Base-by-base conservation (phyloP, 2,113 vertebrate genomes). In the Balaenoptera acutorostrata region DNA sequence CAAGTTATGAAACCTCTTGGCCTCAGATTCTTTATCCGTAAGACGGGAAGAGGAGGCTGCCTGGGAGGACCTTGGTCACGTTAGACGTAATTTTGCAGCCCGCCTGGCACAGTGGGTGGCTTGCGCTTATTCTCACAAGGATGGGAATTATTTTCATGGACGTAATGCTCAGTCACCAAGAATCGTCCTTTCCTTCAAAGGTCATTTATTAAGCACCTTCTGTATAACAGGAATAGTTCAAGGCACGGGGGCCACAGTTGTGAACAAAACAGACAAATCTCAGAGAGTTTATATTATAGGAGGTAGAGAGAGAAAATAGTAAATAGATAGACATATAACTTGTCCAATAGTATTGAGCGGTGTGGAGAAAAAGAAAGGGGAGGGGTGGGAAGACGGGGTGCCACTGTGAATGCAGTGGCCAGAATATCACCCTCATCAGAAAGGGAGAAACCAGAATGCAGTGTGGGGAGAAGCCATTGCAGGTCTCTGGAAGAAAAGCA, bases 101-200 rank as follows among this genome's bases (percentile, higher is more conserved):
- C 29, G 29, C n/a, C 75, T 59, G 41, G 39, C 49, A 39, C 29
- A 21, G 44, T 15, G 15, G 41, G 13, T 13, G 20, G n/a, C 29
- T 33, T 3, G 1, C 7, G 0, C 0, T 33, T 2, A 9, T 52
- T 41, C 29, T 66, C 36, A 41, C 3, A 4, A 27, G 2, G 27
- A 57, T 15, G 17, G 61, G 39, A 15, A 39, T 59, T 64, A 2
- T 12, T 23, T 88, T 77, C 61, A 18, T 55, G 25, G 36, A 46
- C 13, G 12, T 49, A 59, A 55, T 29, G 49, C 18, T 33, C 29
- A 12, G 33, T 49, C 27, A 55, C 6, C 29, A 29, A 18, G 15
- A 52, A 9, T n/a, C 59, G 8, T 21, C 36, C 44, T 83, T 63
- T 33, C 59, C 72, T 46, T 78, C 15, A 18, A 4, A 6, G 18